A percentile compares a stretch with the other conserved stretches of the same genome.
These are phyloP conservation scores for Leptopilina boulardi DNA, from an alignment of 1,140 invertebrate genomes.

Conservation along the genomic window DNA sequence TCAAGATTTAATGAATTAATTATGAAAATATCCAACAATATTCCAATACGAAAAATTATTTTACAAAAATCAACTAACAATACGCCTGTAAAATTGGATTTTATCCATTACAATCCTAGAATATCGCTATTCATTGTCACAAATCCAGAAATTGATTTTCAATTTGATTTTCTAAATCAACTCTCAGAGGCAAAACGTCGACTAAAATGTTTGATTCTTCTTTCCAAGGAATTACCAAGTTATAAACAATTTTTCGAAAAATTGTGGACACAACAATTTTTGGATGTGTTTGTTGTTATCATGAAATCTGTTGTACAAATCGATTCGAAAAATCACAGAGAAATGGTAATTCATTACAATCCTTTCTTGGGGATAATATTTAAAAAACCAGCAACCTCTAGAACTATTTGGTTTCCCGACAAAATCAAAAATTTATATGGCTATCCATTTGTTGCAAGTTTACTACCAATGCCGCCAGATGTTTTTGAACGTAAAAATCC, in stretches of 20 bases:
- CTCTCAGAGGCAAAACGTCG: neutral
- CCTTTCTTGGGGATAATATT: neutral
- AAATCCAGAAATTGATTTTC: neutral
- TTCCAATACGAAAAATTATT: neutral
- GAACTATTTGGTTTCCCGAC: neutral
- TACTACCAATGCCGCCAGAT: neutral
- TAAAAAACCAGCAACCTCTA: neutral
- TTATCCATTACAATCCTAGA: neutral
- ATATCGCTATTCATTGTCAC: neutral
- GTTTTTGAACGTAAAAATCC: neutral
- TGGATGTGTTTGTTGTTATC: neutral
- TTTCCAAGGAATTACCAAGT: neutral
- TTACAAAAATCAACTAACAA: neutral
- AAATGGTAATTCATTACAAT: neutral
- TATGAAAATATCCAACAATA: neutral
- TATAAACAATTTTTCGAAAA: neutral
- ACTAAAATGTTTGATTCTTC: constrained; percentile 9
- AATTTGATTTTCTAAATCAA: neutral
- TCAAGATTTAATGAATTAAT: neutral
- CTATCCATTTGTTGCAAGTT: neutral
- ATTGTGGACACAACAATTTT: neutral
- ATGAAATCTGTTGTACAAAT: neutral
- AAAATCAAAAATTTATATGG: neutral
- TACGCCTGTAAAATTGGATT: too few relatives aligned
- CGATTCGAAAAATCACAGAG: too few relatives aligned